Evolutionary conservation across 2,888 invertebrate genomes (phyloP).

Genomic region (Oscheius sp.): DNA sequence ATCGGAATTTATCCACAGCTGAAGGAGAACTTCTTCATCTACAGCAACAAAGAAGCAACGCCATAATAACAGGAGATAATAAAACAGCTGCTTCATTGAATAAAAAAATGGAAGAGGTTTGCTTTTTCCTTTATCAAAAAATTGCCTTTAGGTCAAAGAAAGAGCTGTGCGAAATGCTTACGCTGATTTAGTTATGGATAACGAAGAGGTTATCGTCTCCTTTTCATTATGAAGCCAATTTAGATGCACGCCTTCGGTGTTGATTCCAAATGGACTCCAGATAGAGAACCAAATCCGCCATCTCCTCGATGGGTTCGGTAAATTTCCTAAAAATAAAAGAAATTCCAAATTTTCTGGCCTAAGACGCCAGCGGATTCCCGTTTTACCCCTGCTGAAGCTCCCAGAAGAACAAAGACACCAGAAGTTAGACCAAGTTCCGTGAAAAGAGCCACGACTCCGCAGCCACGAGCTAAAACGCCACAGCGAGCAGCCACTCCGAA

Average conservation of each 20-base stretch:
- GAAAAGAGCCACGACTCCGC: slow-evolving; percentile 1
- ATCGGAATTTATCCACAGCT: slow-evolving; percentile 51
- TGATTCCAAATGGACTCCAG: slow-evolving; percentile 61
- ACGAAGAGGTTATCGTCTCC: slow-evolving; percentile 40
- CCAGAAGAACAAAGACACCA: background rate
- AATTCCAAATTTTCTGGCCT: slow-evolving; percentile 13
- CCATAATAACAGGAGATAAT: slow-evolving; percentile 60
- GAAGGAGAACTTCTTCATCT: slow-evolving; percentile 58
- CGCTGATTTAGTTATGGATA: slow-evolving; percentile 58
- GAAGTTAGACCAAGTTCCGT: slow-evolving; percentile 6
- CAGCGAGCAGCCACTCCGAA: background rate
- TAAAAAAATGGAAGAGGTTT: slow-evolving; percentile 50
- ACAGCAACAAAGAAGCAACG: slow-evolving; percentile 51
- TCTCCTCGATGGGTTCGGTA: slow-evolving; percentile 15
- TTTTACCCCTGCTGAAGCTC: background rate
- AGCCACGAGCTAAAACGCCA: slow-evolving; percentile 3
- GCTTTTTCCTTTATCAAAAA: no score
- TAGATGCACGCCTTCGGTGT: slow-evolving; percentile 62
- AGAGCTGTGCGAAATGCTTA: slow-evolving; percentile 57
- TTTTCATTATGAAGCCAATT: no score
- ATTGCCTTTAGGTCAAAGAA: slow-evolving; percentile 45
- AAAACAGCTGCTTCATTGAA: slow-evolving; percentile 41
- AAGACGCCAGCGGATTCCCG: slow-evolving; percentile 10
- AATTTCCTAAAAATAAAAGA: background rate
- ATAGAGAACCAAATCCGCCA: slow-evolving; percentile 19